Evolutionary conservation across 2,797 vertebrate species (phyloP), one percentile per base, ranked within the genome.

Genomic region (Cetoscarus ocellatus): DNA sequence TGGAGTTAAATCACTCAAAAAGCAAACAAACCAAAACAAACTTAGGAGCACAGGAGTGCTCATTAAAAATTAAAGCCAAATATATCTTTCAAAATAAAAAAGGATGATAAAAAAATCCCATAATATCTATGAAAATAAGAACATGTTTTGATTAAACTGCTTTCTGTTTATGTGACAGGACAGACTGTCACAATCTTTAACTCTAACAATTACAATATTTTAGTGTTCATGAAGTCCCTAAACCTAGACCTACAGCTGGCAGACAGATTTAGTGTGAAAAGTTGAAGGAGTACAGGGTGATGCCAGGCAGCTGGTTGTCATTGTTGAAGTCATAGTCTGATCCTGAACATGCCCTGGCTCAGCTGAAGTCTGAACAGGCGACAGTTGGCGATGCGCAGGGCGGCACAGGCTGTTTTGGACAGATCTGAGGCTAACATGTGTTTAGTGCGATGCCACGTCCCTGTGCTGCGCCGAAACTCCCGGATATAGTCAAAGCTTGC

Each of bases 361-460:
- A 98, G 93, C 91, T 99, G 97, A 59, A 99, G 96, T 8, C 96
- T 96, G 83, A 99, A 99, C 59, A 99, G 97, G 44, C 96, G 96
- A 87, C 98, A 99, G 93, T 99, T 99, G 56, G 98, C 97, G 7
- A 99, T 96, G 7, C 98, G 96, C 73, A 99, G 84, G 12, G 96
- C 93, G 0, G 97, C 94, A 0, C 98, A 99, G 63, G 94, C 93
- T 0, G 97, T 98, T 48, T 97, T 96, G 36, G 96, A 97, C 12
- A 98, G 96, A 93, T 99, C 97, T 0, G 92, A 95, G 0, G 96
- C 87, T 18, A 97, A 89, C 43, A 99, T 95, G 0, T 94, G 96
- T 27, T 96, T 96, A 0, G 96, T 99, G 83, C 94, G 96, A 52
- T 99, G 97, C 98, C 98, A 99, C 2, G 96, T 97, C 1, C 98